Evolutionary conservation across 2,113 vertebrate genomes (phyloP), one percentile per base, ranked within the genome.

Genomic region (Glaucomys volans): DNA sequence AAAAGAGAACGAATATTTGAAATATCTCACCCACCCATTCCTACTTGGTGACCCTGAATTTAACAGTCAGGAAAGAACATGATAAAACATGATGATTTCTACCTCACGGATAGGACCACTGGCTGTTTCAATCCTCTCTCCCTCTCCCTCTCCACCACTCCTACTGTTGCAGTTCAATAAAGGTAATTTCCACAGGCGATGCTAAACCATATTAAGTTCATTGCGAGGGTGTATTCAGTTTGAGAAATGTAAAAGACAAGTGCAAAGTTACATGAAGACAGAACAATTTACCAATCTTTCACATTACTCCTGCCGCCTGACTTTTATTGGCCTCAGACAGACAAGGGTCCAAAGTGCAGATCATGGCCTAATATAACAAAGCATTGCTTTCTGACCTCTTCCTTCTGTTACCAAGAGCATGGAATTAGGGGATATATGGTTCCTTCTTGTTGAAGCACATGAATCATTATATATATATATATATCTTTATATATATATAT

Each of bases 191-290:
- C 59, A 97, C 92, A 82, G 76, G 62, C 93, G 66, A 83, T 50
- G 22, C 42, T 94, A 92, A 97, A 76, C 50, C 59, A 95, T 52
- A 24, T 44, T 67, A 87, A 92, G 97, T 95, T 97, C 75, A 86
- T 59, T 50, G 0, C 77, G 96, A 98, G 97, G 97, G 96, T 95
- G 72, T 97, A 98, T 97, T 97, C 80, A 91, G 98, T 95, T 82
- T 95, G 91, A 93, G 95, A 95, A 96, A 89, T 96, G 17, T 97
- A 96, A 96, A 96, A 98, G 96, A 97, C 76, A 97, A 97, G 54
- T 96, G 85, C 92, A 86, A 97, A 97, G 95, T 97, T 96, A 59
- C 40, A 97, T 87, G 64, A 26, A 96, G 91, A 79, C 62, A 47
- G 20, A 87, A 76, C 84, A 18, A 82, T 95, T 98, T 97, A 94